phyloP scores from a whole-genome alignment of 2,113 vertebrate genomes.

The Mus pahari region DNA sequence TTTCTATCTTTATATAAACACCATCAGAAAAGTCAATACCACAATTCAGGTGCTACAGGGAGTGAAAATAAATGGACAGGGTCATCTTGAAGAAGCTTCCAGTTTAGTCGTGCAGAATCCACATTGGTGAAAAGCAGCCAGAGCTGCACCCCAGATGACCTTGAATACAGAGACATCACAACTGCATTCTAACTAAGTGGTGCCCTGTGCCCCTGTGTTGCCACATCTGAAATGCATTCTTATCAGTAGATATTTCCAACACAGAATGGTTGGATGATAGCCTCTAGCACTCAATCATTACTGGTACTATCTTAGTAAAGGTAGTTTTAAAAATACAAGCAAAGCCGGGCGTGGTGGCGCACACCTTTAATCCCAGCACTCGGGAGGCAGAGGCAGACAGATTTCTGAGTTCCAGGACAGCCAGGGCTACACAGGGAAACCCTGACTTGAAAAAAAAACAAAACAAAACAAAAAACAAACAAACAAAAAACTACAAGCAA shows the following conservation, averaged over 20 bases:
- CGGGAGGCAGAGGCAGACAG: no score
- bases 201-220: not conserved
- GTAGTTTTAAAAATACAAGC: not conserved
- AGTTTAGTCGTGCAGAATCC: not conserved
- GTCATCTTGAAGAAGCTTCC: not conserved
- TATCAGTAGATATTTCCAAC: not conserved
- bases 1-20: constrained; percentile 65
- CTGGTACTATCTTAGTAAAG: not conserved
- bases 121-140: not conserved
- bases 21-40: constrained; percentile 56
- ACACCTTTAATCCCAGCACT: no score
- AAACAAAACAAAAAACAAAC: no score
- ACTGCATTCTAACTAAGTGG: not conserved
- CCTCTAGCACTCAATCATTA: not conserved
- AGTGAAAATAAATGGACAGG: constrained; percentile 20
- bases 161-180: not conserved
- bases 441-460: no score
- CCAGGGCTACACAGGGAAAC: no score
- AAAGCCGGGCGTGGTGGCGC: no score
- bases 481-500: no score
- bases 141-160: not conserved
- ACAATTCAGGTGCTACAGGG: not conserved
- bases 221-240: not conserved
- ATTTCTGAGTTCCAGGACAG: no score
- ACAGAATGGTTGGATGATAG: not conserved